Evolutionary conservation across 2,888 invertebrate genomes (phyloP).

Genomic region (Clivina fossor): DNA sequence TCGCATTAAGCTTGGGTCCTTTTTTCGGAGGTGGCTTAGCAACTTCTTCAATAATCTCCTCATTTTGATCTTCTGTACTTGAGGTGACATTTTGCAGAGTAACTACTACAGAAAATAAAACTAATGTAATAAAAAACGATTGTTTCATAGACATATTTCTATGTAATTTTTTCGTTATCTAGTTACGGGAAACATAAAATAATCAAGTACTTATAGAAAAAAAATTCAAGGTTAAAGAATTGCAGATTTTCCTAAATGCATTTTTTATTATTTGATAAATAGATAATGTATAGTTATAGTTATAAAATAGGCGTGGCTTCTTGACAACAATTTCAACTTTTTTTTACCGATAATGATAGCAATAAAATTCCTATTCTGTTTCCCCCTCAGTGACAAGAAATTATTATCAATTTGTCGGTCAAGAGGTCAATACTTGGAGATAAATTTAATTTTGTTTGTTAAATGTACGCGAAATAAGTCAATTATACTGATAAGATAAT

Average conservation of each 20-base stretch:
- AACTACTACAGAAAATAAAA: constrained; percentile 15
- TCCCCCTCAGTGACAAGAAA: constrained; percentile 8
- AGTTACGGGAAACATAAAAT: neutral
- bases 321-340: constrained; percentile 6
- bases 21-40: constrained; percentile 13
- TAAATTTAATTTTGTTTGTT: constrained; percentile 26
- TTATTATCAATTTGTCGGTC: constrained; percentile 19
- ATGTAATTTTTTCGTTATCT: constrained; percentile 7
- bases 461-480: constrained; percentile 13
- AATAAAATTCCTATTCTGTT: constrained; percentile 11
- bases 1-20: constrained; percentile 44
- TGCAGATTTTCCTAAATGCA: neutral
- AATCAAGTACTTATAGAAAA: constrained; percentile 19
- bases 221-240: constrained; percentile 14
- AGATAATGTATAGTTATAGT: constrained; percentile 6
- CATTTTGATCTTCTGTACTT: neutral
- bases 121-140: constrained; percentile 8
- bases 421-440: constrained; percentile 19
- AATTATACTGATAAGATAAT: constrained; percentile 25
- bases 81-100: constrained; percentile 18
- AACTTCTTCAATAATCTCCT: constrained; percentile 3
- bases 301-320: constrained; percentile 20
- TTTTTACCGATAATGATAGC: constrained; percentile 3
- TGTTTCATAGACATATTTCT: too few relatives aligned
- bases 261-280: constrained; percentile 4